A percentile compares a stretch with the other conserved stretches of the same genome.
Conservation (phyloP, 2,113 vertebrate species). For the Sinosuthora webbiana region DNA sequence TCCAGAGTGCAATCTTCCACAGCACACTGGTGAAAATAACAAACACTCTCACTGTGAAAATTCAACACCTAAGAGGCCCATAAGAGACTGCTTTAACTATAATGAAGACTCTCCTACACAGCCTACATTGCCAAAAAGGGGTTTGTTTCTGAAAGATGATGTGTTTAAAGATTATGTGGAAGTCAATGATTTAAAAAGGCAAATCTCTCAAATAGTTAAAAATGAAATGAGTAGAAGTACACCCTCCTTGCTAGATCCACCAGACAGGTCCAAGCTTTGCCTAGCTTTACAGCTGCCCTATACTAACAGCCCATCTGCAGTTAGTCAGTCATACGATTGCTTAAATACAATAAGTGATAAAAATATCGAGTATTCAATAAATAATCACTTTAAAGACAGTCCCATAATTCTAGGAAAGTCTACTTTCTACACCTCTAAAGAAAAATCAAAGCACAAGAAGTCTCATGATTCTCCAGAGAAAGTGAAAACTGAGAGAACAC, state of each 20-base stretch:
- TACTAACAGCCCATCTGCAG: conserved; percentile 62
- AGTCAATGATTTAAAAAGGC: conserved; percentile 35
- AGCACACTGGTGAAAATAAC: conserved; percentile 44
- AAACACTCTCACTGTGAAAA: conserved; percentile 73
- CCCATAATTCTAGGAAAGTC: conserved; percentile 57
- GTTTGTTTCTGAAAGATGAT: conserved; percentile 79
- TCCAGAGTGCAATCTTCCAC: conserved; percentile 42
- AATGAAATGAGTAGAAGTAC: conserved; percentile 86
- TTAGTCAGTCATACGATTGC: conserved; percentile 85
- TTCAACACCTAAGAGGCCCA: conserved; percentile 80
- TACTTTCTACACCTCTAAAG: conserved; percentile 56
- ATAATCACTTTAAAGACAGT: conserved; percentile 66
- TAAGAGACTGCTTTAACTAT: conserved; percentile 82
- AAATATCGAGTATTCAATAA: conserved; percentile 64
- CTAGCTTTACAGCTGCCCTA: conserved; percentile 83
- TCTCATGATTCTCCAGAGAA: conserved; percentile 34
- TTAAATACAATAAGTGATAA: conserved; percentile 74
- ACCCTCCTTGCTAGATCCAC: conserved; percentile 82
- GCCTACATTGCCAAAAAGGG: conserved; percentile 86
- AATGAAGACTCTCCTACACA: conserved; percentile 86
- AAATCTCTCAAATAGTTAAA: conserved; percentile 73
- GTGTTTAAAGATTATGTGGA: conserved; percentile 59
- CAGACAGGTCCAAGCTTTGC: conserved; percentile 88
- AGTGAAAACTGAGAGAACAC: background rate
- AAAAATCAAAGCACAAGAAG: conserved; percentile 67